Percentiles rank a stretch among this genome's conserved stretches.
Evolutionary conservation across 2,113 vertebrate genomes (phyloP).

Genomic region (Puffinus mauretanicus): DNA sequence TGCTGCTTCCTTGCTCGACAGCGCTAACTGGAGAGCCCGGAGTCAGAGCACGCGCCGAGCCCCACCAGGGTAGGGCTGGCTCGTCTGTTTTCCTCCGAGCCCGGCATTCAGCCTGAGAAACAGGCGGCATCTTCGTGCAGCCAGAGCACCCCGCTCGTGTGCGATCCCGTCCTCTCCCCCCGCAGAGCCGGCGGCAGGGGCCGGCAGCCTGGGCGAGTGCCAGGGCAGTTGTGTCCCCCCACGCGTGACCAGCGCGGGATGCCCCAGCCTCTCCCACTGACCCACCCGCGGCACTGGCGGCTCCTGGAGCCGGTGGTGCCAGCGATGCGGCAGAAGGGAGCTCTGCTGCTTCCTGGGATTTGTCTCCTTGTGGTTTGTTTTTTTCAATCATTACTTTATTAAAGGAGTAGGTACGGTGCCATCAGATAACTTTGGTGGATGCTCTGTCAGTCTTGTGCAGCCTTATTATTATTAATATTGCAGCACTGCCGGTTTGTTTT

Average conservation of each 20-base stretch:
- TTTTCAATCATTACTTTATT: neutral
- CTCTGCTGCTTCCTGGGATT: neutral
- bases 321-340: rapidly evolving
- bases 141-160: rapidly evolving
- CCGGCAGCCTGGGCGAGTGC: neutral
- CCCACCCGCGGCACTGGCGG: neutral
- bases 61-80: neutral
- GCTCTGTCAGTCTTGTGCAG: neutral
- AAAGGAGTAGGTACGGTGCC: neutral
- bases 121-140: neutral
- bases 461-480: neutral
- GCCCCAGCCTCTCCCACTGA: neutral
- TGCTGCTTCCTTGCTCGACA: neutral
- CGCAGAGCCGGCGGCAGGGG: neutral
- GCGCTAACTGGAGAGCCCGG: neutral
- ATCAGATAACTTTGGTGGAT: neutral
- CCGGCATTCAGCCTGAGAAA: neutral
- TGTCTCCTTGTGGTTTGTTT: neutral
- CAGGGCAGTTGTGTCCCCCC: neutral
- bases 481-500: neutral
- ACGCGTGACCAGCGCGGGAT: rapidly evolving
- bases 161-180: neutral
- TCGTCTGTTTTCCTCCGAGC: neutral
- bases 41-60: neutral
- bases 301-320: neutral